Percentiles rank a stretch among this genome's conserved stretches.
Conservation (phyloP, 2,113 vertebrate genomes). For the Phylloscopus trochilus region DNA sequence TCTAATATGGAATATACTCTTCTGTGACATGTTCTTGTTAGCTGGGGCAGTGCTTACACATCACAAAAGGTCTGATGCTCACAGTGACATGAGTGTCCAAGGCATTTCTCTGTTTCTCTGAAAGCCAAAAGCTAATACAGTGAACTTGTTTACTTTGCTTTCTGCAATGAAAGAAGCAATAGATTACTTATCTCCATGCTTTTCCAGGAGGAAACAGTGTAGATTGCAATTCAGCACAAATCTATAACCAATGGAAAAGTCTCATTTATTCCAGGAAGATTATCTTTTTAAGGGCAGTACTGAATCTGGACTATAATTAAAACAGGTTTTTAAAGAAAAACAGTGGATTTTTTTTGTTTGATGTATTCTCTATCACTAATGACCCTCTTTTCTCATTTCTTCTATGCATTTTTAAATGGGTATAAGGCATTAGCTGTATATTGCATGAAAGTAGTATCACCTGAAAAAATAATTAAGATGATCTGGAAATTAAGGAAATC, state of each 20-base stretch:
- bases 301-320: constrained; percentile 5
- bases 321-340: neutral
- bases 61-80: neutral
- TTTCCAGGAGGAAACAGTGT: neutral
- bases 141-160: constrained; percentile 5
- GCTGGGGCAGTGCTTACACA: neutral
- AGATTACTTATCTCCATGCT: neutral
- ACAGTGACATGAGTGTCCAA: neutral
- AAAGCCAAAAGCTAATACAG: neutral
- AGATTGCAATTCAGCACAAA: constrained; percentile 22
- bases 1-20: neutral
- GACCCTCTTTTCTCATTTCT: constrained; percentile 15
- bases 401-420: neutral
- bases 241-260: neutral
- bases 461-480: constrained; percentile 61
- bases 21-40: fast-evolving
- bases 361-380: neutral
- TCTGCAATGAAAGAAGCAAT: neutral
- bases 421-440: neutral
- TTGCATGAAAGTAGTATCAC: constrained; percentile 40
- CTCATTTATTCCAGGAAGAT: neutral
- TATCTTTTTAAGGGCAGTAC: neutral
- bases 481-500: constrained; percentile 63
- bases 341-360: neutral
- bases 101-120: neutral